A percentile compares a stretch with the other conserved stretches of the same genome.
phyloP scores from a whole-genome alignment of 2,113 vertebrate species.

The Pheucticus melanocephalus region DNA sequence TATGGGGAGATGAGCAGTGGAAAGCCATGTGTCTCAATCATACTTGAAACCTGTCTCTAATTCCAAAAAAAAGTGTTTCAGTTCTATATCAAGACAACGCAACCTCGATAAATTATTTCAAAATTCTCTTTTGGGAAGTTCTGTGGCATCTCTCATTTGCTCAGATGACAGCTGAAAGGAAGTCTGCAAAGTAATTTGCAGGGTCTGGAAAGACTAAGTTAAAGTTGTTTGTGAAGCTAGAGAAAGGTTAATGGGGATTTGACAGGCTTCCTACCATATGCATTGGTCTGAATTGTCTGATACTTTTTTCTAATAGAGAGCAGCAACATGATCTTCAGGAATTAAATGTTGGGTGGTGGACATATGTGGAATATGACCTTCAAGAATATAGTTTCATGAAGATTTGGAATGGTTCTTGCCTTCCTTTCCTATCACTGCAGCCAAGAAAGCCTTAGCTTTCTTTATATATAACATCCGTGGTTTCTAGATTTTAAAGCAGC shows the following conservation, averaged over 20 bases:
- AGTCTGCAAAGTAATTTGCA: neutral
- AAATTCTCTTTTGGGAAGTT: neutral
- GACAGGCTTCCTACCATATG: neutral
- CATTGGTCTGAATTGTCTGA: neutral
- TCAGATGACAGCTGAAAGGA: neutral
- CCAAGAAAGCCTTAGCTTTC: neutral
- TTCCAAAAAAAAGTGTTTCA: neutral
- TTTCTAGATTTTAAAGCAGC: neutral
- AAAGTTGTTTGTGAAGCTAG: neutral
- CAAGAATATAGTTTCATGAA: neutral
- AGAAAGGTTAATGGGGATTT: neutral
- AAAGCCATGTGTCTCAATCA: neutral
- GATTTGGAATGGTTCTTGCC: neutral
- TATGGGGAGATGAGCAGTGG: neutral
- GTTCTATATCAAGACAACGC: neutral
- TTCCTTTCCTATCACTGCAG: neutral
- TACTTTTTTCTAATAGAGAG: neutral
- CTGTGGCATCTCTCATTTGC: neutral
- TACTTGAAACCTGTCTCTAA: neutral
- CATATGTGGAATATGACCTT: neutral
- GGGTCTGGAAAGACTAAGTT: neutral
- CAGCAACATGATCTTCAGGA: neutral
- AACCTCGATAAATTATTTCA: neutral
- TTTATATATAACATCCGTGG: neutral
- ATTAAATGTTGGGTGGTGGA: neutral